phyloP scores from a whole-genome alignment of 1,140 invertebrate genomes.

The Stegodyphus dumicola region DNA sequence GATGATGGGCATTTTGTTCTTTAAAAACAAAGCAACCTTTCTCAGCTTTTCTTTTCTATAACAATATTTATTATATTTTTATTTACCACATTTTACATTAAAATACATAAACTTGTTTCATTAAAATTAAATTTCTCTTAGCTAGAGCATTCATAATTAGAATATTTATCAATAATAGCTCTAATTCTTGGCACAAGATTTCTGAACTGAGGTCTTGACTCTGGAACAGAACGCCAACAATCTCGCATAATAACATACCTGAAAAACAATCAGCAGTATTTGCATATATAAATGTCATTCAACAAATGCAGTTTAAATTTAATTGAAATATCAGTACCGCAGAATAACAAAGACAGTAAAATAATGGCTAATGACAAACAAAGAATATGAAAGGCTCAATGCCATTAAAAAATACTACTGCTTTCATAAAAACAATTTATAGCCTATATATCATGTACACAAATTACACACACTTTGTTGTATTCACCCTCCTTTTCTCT shows the following conservation, averaged over 20 bases:
- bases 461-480: background rate
- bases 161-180: background rate
- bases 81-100: no score
- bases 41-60: no score
- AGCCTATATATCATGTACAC: background rate
- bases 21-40: no score
- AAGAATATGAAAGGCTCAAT: background rate
- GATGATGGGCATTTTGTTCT: no score
- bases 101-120: no score
- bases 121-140: no score
- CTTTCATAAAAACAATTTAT: background rate
- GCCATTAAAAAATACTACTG: background rate
- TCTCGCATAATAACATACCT: background rate
- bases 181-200: background rate
- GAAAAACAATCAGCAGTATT: background rate
- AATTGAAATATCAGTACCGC: background rate
- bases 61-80: no score
- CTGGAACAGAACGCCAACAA: background rate
- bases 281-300: no score
- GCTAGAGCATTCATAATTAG: no score
- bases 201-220: background rate
- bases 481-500: no score
- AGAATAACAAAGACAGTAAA: background rate
- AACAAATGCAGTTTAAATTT: background rate
- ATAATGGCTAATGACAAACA: background rate